Percentiles rank a stretch among this genome's conserved stretches.
phyloP scores from a whole-genome alignment of 2,797 vertebrate genomes.

The Pempheris klunzingeri region DNA sequence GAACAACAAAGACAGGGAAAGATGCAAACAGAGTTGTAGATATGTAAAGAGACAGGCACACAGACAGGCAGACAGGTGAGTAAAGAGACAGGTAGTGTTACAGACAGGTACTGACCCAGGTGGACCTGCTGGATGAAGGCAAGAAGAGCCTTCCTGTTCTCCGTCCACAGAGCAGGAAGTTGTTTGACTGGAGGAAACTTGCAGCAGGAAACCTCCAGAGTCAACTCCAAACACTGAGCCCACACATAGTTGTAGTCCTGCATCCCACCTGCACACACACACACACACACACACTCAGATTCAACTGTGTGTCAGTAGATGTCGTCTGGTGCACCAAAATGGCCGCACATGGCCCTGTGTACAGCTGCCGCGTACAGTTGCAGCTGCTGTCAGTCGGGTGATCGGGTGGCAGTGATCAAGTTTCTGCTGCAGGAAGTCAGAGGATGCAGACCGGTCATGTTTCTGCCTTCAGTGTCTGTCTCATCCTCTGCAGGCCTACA shows the following conservation, averaged over 20 bases:
- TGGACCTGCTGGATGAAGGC: constrained; percentile 93
- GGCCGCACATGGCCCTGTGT: not conserved
- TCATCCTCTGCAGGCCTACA: not conserved
- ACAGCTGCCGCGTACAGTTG: not conserved
- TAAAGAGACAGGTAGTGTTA: not conserved
- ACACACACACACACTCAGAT: constrained; percentile 12
- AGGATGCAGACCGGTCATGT: not conserved
- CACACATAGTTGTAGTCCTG: constrained; percentile 97
- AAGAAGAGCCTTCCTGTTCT: constrained; percentile 89
- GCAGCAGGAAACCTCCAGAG: constrained; percentile 94
- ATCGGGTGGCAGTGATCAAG: constrained; percentile 12
- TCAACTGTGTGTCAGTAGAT: too few species aligned
- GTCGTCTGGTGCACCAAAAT: not conserved
- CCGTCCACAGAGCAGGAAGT: constrained; percentile 88
- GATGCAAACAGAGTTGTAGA: too few species aligned
- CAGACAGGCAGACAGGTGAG: constrained; percentile 75
- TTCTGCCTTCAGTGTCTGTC: not conserved
- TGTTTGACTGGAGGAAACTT: constrained; percentile 89
- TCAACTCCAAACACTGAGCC: constrained; percentile 94
- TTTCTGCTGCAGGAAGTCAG: constrained; percentile 44
- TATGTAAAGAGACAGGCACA: not conserved
- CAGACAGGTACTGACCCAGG: constrained; percentile 86
- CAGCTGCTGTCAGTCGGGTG: not conserved
- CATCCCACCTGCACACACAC: constrained; percentile 90
- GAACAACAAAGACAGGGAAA: too few species aligned